These are phyloP conservation scores for Leucoma salicis DNA, from an alignment of 2,888 invertebrate genomes.

Conservation along the genomic window DNA sequence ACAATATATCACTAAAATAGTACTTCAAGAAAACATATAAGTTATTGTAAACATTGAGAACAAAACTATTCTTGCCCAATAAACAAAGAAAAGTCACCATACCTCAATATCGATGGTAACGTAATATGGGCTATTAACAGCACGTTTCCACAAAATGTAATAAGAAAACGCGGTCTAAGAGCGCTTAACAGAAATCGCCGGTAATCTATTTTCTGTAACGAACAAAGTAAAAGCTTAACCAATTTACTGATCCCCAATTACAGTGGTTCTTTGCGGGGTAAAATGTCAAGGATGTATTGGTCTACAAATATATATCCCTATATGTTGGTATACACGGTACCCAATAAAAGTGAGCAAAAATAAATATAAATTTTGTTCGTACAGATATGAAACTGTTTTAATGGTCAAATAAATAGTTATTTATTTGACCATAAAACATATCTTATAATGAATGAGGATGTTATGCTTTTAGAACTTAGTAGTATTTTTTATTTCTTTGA, in stretches of 20 bases:
- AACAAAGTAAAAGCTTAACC: conserved; percentile 53
- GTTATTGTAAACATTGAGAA: background rate
- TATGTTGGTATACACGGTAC: background rate
- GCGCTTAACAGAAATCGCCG: conserved; percentile 55
- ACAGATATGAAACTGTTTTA: too few species aligned
- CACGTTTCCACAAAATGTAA: conserved; percentile 42
- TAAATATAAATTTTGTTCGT: too few species aligned
- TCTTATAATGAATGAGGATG: too few species aligned
- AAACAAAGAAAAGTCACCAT: conserved; percentile 13
- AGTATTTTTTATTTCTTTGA: too few species aligned
- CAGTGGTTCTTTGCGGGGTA: conserved; percentile 32
- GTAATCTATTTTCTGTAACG: conserved; percentile 60
- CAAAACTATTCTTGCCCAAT: conserved; percentile 4
- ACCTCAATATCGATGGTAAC: conserved; percentile 27
- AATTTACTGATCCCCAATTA: conserved; percentile 60
- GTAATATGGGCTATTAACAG: conserved; percentile 28
- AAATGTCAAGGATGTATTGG: conserved; percentile 23
- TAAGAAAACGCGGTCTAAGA: conserved; percentile 41
- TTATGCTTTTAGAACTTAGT: too few species aligned
- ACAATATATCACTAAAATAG: too few species aligned
- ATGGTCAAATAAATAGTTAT: too few species aligned
- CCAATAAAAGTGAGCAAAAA: too few species aligned
- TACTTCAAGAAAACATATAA: too few species aligned
- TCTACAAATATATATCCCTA: too few species aligned
- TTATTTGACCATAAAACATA: too few species aligned